Evolutionary conservation across 2,113 vertebrate species (phyloP).

Genomic region (Anser cygnoides): DNA sequence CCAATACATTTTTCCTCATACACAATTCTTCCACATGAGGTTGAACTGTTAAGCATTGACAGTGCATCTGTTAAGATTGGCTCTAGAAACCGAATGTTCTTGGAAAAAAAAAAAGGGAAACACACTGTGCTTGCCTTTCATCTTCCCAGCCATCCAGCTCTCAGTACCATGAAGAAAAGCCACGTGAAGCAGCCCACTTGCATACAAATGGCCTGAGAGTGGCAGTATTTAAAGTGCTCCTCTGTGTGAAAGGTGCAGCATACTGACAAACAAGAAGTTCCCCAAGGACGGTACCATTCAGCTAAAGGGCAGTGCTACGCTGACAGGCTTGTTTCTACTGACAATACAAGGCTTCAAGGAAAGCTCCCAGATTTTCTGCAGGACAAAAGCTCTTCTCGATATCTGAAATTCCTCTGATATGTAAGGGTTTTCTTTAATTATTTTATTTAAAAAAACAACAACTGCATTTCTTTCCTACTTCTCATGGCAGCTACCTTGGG

Average conservation of each 20-base stretch:
- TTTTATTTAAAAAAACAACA: not conserved
- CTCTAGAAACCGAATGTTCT: slow-evolving; percentile 44
- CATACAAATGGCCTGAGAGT: not conserved
- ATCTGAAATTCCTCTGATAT: not conserved
- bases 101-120: not conserved
- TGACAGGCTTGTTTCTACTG: not conserved
- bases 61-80: slow-evolving; percentile 44
- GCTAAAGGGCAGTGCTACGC: rapidly evolving
- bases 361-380: not conserved
- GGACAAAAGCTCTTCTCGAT: not conserved
- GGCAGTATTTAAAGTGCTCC: rapidly evolving
- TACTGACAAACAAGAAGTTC: not conserved
- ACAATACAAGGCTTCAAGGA: not conserved
- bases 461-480: not conserved
- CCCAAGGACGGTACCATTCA: rapidly evolving
- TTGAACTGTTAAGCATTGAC: not conserved
- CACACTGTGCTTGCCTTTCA: not conserved
- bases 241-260: not conserved
- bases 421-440: no score
- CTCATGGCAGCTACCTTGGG: rapidly evolving
- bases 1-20: not conserved
- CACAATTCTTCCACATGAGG: slow-evolving; percentile 12
- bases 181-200: not conserved
- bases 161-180: not conserved
- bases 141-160: not conserved